Conservation (phyloP, 2,113 vertebrate species). For the Chaetorhynchus papuensis region DNA sequence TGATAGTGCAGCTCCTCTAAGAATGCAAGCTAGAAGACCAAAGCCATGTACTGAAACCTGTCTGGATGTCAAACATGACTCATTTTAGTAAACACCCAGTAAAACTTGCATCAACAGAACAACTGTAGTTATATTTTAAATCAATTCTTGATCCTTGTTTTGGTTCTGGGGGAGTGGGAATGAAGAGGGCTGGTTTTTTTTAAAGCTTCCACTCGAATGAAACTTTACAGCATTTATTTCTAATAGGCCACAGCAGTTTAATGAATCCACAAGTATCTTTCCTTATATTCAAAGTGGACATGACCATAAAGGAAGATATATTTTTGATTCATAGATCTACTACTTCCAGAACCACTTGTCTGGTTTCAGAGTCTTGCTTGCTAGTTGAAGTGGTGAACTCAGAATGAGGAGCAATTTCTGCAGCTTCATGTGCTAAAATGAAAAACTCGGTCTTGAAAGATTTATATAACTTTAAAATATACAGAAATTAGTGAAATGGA, state of each 20-base stretch:
- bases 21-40: neutral
- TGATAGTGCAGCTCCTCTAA: neutral
- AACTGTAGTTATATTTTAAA: conserved; percentile 27
- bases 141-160: neutral
- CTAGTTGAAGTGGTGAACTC: neutral
- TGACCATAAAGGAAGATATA: neutral
- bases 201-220: neutral
- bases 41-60: neutral
- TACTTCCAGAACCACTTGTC: neutral
- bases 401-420: neutral
- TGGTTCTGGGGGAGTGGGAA: rapidly evolving
- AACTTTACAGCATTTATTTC: neutral
- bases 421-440: neutral
- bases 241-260: neutral
- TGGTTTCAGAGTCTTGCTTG: neutral
- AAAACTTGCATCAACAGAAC: neutral
- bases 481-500: neutral
- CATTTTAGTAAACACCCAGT: neutral
- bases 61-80: neutral
- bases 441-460: neutral
- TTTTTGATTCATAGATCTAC: neutral
- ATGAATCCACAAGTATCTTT: neutral
- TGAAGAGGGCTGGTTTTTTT: rapidly evolving
- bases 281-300: neutral
- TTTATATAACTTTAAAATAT: neutral